Base-by-base conservation (phyloP, 2,888 invertebrate genomes). In the Helobdella robusta region DNA sequence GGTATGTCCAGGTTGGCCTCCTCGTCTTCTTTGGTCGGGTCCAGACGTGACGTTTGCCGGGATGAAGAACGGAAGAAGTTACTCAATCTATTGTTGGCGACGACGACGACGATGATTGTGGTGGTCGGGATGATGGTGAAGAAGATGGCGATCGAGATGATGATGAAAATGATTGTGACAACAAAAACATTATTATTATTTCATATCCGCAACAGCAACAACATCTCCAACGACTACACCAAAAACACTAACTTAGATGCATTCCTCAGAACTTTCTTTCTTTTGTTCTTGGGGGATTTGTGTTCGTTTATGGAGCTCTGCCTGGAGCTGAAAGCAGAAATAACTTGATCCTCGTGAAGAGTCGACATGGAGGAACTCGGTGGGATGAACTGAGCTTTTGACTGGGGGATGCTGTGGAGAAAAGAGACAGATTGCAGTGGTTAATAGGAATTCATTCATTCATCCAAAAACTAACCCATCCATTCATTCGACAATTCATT, bases 341-440 rank as follows among this genome's bases (percentile, higher is more conserved):
- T 32, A 23, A 34, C 18, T 11, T 8, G 34, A 20, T 64, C 64
- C 48, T 59, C 54, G 0, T 30, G n/a, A 1, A 66, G 46, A 11
- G 60, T 62, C 25, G 61, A 25, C 35, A 59, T 66, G 5, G 66
- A 66, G 18, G 48, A 25, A 1, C 61, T 30, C 15, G 34, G 40
- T 20, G 23, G 32, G 20, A 66, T 36, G 30, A 58, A 62, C 66
- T 61, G 60, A 18, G 61, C 50, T 36, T 66, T 66, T 2, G 25
- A 15, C n/a, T 48, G 32, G 25, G 66, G 66, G 28, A 66, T 28
- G 32, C 66, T 66, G 60, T 23, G 23, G 36, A 20, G 28, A n/a
- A 48, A n/a, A n/a, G 15, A 2, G 8, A 28, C 50, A 50, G 28
- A 6, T 18, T 11, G 1, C 25, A 30, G 15, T 3, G 3, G n/a